phyloP scores from a whole-genome alignment of 2,797 vertebrate genomes.

The Rhyacichthys aspro region DNA sequence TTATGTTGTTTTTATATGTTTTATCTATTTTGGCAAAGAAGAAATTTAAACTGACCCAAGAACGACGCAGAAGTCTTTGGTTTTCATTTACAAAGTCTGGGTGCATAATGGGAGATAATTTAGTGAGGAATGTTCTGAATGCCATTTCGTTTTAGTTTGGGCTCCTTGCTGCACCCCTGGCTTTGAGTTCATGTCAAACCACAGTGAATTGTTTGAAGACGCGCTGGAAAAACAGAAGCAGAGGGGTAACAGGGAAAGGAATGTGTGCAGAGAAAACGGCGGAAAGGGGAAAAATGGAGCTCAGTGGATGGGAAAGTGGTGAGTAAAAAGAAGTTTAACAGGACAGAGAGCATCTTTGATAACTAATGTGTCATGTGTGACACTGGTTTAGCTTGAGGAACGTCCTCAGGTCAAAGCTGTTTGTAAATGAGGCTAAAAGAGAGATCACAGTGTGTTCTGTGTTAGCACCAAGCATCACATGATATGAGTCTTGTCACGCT shows the following conservation, averaged over 20 bases:
- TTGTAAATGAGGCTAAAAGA: slow-evolving; percentile 27
- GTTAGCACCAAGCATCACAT: slow-evolving; percentile 63
- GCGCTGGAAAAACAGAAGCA: slow-evolving; percentile 28
- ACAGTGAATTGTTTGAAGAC: slow-evolving; percentile 41
- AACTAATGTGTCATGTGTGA: slow-evolving; percentile 76
- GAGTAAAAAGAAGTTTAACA: slow-evolving; percentile 45
- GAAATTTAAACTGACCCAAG: slow-evolving; percentile 2
- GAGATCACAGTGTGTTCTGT: slow-evolving; percentile 62
- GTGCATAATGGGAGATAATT: slow-evolving; percentile 18
- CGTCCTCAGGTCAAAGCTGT: slow-evolving; percentile 60
- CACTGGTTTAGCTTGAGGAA: slow-evolving; percentile 68
- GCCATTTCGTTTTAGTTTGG: slow-evolving; percentile 41
- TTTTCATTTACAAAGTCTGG: slow-evolving; percentile 6
- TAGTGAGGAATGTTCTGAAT: slow-evolving; percentile 55
- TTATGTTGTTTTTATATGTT: slow-evolving; percentile 3
- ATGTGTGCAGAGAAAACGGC: slow-evolving; percentile 26
- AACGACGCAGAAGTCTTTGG: slow-evolving; percentile 2
- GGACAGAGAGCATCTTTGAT: slow-evolving; percentile 75
- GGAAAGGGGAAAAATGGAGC: neutral
- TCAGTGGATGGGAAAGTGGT: neutral
- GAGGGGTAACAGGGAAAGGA: slow-evolving; percentile 23
- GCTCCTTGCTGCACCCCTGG: slow-evolving; percentile 28
- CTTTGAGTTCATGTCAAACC: slow-evolving; percentile 53
- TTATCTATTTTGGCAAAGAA: neutral
- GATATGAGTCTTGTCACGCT: slow-evolving; percentile 62